Evolutionary conservation across 1,140 invertebrate genomes (phyloP), one percentile per base, ranked within the genome.

Genomic region (Diploscapter pachys): DNA sequence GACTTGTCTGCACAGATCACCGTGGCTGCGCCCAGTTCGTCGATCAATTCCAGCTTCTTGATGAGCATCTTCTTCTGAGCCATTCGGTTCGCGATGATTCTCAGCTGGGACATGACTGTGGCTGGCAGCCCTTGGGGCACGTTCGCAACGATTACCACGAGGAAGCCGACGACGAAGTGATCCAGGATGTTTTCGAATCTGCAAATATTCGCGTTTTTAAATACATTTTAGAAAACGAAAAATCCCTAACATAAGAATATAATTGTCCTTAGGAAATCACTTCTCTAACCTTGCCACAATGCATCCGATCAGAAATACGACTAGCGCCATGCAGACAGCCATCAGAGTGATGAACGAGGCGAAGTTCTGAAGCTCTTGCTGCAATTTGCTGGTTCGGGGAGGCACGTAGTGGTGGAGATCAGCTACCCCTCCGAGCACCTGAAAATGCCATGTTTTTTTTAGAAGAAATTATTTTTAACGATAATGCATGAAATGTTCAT

Each of bases 1-100:
- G 96, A 99, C 89, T 99, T 99, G 88, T 99, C 96, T 2, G 93
- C 96, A 87, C 96, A 98, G 75, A 99, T 95, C 4, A 98, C 93
- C 88, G 95, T 97, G 0, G 97, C 95, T 86, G 96, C 98, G 76
- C 96, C 91, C 63, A 99, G 87, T 4, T 96, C 98, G 89, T 99
- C 96, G 4, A 99, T 96, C n/a, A 95, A 96, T 59, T 96, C 96
- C 77, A 99, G 87, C 87, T 98, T 97, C 87, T 99, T 99, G 4
- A 99, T 93, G 79, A 99, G 98, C 0, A 93, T 94, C 85, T 98
- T 97, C 76, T 94, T 90, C 84, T 96, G 96, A 1, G 96, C 96
- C 96, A 99, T 99, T 78, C 96, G 88, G 91, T 98, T 95, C 0
- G 98, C 96, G 9, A 97, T 97, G 67, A 99, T 89, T 0, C 96